These are phyloP conservation scores for Boleophthalmus pectinirostris DNA, from an alignment of 2,113 vertebrate genomes.

Conservation along the genomic window DNA sequence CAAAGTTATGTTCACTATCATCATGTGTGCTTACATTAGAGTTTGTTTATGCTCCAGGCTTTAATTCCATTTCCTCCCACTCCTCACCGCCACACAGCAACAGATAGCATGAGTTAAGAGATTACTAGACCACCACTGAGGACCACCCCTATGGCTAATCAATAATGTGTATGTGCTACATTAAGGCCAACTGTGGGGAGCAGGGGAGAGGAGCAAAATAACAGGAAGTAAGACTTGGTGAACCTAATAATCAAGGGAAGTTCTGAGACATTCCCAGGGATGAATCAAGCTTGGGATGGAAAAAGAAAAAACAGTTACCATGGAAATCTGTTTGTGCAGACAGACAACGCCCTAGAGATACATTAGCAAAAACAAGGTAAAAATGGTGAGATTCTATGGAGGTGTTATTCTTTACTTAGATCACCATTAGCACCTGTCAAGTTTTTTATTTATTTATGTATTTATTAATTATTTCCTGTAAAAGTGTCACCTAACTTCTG, in stretches of 20 bases:
- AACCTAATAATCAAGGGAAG: background rate
- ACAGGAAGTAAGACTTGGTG: conserved; percentile 15
- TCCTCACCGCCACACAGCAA: background rate
- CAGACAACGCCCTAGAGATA: too few species aligned
- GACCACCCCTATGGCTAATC: conserved; percentile 19
- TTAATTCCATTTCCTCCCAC: conserved; percentile 27
- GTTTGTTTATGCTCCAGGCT: conserved; percentile 36
- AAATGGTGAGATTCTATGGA: too few species aligned
- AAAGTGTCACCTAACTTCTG: too few species aligned
- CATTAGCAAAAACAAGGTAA: too few species aligned
- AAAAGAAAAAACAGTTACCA: too few species aligned
- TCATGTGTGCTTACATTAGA: conserved; percentile 14
- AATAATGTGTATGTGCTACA: conserved; percentile 16
- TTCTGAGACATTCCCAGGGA: background rate
- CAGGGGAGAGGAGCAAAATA: background rate
- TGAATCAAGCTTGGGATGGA: too few species aligned
- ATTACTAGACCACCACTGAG: conserved; percentile 15
- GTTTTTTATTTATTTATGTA: too few species aligned
- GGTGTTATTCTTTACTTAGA: too few species aligned
- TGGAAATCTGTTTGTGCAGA: too few species aligned
- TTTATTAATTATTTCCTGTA: too few species aligned
- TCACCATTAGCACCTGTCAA: too few species aligned
- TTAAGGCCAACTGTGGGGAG: background rate
- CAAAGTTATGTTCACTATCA: background rate
- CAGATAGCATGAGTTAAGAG: conserved; percentile 25